Percentiles rank a stretch among this genome's conserved stretches.
phyloP scores from a whole-genome alignment of 1,140 invertebrate genomes.

The Trypoxylus dichotomus region DNA sequence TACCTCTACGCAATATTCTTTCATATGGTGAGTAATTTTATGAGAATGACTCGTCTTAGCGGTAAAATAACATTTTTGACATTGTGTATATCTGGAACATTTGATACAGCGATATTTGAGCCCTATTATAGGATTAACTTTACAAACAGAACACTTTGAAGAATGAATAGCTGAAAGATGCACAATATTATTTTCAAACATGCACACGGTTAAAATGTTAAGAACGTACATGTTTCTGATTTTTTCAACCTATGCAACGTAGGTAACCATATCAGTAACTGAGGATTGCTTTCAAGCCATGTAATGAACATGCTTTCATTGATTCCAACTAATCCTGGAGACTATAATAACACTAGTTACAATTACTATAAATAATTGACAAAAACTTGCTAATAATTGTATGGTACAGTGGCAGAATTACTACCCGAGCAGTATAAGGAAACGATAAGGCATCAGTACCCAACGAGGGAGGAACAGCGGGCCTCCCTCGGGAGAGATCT shows the following conservation, averaged over 20 bases:
- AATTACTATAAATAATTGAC: no score
- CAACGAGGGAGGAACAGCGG: no score
- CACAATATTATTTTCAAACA: background rate
- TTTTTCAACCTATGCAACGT: conserved; percentile 58
- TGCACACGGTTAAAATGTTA: background rate
- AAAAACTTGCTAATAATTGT: no score
- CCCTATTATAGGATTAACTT: conserved; percentile 57
- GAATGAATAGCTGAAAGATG: conserved; percentile 55
- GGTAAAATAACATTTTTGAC: conserved; percentile 76
- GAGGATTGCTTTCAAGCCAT: conserved; percentile 60
- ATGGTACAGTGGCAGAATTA: no score
- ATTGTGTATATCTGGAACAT: conserved; percentile 74
- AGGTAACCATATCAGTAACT: conserved; percentile 60
- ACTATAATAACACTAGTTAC: conserved; percentile 45
- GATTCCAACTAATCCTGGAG: conserved; percentile 54
- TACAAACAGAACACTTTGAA: conserved; percentile 58
- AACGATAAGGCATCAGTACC: no score
- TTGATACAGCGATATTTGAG: conserved; percentile 70
- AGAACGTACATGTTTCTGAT: conserved; percentile 55
- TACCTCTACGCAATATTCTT: conserved; percentile 68
- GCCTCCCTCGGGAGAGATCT: no score
- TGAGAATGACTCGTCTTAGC: conserved; percentile 68
- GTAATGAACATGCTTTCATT: conserved; percentile 56
- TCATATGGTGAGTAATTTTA: conserved; percentile 71
- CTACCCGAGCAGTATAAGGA: no score